A percentile compares a stretch with the other conserved stretches of the same genome.
Conservation (phyloP, 2,797 vertebrate genomes). For the Paramormyrops hopkinsi region DNA sequence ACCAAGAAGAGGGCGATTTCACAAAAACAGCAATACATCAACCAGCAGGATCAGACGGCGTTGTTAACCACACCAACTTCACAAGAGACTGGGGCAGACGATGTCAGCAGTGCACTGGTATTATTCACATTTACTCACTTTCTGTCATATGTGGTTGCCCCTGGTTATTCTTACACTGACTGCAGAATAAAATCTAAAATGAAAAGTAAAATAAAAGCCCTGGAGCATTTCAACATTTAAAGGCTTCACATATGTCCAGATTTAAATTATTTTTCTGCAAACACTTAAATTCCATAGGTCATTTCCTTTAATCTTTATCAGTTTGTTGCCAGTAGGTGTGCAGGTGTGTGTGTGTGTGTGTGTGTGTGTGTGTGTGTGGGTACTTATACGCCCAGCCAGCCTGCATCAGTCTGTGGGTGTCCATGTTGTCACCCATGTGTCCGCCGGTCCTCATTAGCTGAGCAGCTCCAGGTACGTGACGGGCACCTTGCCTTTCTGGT, state of each 20-base stretch:
- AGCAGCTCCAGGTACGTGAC: constrained; percentile 95
- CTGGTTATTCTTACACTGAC: constrained; percentile 1
- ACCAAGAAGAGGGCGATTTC: not conserved
- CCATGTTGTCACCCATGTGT: too few relatives aligned
- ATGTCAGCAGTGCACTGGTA: not conserved
- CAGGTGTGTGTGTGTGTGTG: not conserved
- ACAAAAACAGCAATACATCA: not conserved
- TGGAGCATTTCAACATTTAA: constrained; percentile 1
- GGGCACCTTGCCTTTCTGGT: constrained; percentile 89
- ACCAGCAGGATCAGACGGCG: not conserved
- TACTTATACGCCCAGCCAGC: not conserved
- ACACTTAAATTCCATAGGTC: not conserved
- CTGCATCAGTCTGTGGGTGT: not conserved
- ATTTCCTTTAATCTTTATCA: not conserved
- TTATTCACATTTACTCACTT: not conserved
- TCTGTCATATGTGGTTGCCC: not conserved
- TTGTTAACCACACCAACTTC: not conserved
- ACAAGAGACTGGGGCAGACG: not conserved
- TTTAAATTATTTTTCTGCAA: constrained; percentile 14
- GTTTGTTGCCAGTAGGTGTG: constrained; percentile 3
- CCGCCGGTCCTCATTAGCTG: constrained; percentile 59
- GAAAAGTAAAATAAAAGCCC: constrained; percentile 5
- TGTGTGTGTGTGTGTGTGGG: not conserved
- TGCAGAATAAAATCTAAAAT: not conserved
- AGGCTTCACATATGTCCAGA: not conserved